These are phyloP conservation scores for Lepilemur ruficaudatus DNA, from an alignment of 2,797 vertebrate species.

Conservation along the genomic window DNA sequence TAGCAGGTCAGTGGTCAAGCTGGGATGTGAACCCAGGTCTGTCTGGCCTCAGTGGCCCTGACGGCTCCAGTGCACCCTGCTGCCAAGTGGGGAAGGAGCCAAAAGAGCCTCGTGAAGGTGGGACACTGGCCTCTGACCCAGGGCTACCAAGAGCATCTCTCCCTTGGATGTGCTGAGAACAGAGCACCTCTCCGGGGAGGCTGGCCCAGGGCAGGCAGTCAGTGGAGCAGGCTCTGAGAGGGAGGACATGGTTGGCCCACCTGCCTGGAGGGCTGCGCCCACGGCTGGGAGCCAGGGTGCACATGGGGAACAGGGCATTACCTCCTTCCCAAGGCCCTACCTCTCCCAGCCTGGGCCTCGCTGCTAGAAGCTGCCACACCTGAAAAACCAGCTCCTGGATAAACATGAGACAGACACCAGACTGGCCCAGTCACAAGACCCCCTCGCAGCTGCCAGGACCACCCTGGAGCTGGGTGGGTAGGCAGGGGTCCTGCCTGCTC, in stretches of 20 bases:
- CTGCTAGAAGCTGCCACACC: constrained; percentile 50
- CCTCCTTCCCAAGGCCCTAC: constrained; percentile 18
- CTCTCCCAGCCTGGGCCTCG: constrained; percentile 35
- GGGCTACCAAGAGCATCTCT: neutral
- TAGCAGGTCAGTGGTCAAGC: neutral
- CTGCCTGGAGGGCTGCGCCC: neutral
- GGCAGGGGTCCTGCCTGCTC: neutral
- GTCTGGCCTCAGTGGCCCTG: constrained; percentile 32
- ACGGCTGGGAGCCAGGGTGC: neutral
- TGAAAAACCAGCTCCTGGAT: constrained; percentile 74
- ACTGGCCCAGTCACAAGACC: constrained; percentile 14
- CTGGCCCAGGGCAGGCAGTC: neutral
- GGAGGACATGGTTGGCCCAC: constrained; percentile 46
- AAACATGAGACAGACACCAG: constrained; percentile 41
- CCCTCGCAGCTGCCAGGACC: constrained; percentile 48
- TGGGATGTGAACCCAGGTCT: neutral
- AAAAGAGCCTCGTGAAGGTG: neutral
- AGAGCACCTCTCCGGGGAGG: neutral
- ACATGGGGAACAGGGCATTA: neutral
- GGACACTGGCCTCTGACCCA: neutral
- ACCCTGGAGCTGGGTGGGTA: constrained; percentile 51
- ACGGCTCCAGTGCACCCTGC: neutral
- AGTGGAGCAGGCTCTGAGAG: constrained; percentile 3
- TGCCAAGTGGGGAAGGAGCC: neutral
- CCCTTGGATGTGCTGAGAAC: neutral